Percentiles rank a stretch among this genome's conserved stretches.
Evolutionary conservation across 2,113 vertebrate genomes (phyloP).

Genomic region (Pogonocichla stellata): DNA sequence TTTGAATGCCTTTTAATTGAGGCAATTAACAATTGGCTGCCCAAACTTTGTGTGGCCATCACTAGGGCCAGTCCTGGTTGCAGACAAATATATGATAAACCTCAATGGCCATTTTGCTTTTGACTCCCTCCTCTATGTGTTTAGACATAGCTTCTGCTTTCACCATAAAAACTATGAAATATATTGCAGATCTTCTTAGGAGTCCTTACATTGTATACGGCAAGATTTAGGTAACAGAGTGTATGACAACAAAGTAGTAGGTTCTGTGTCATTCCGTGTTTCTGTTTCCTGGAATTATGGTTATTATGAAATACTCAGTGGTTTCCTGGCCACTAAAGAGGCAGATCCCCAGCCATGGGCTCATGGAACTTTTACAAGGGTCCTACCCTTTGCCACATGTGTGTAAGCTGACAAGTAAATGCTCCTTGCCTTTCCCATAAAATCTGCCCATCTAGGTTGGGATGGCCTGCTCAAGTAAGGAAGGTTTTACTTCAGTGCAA

Average conservation of each 20-base stretch:
- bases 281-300: neutral
- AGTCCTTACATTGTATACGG: neutral
- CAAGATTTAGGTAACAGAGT: neutral
- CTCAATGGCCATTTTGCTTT: neutral
- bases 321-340: neutral
- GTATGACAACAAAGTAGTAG: neutral
- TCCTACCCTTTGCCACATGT: neutral
- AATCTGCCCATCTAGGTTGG: neutral
- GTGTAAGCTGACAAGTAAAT: neutral
- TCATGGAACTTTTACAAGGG: neutral
- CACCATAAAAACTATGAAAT: neutral
- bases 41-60: neutral
- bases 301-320: neutral
- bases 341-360: rapidly evolving
- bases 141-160: neutral
- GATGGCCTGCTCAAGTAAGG: neutral
- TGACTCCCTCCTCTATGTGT: neutral
- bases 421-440: neutral
- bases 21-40: neutral
- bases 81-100: neutral
- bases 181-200: neutral
- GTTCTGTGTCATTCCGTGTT: neutral
- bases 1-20: neutral
- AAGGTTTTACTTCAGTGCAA: neutral
- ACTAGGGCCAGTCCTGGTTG: neutral